Base-by-base conservation (phyloP, 2,888 invertebrate genomes). In the Athetis lepigone region DNA sequence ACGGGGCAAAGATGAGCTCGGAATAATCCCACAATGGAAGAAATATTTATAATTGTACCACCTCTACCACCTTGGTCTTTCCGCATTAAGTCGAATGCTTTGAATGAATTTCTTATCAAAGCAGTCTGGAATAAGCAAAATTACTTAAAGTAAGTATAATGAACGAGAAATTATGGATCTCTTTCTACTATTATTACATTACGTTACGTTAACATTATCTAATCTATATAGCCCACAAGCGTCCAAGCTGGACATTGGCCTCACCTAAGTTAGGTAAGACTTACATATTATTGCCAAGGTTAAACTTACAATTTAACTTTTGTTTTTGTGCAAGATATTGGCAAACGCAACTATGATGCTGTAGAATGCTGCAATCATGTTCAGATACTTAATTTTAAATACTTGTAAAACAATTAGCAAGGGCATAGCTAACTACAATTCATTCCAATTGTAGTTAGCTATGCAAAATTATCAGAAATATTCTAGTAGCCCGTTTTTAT, bases 11-110 rank as follows among this genome's bases (percentile, higher is more conserved):
- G n/a, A 0, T 80, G 52, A 0, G 77, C 59, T 76, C 89, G 88
- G 4, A 81, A 75, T 52, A 94, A 65, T 0, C 86, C 93, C 0
- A 89, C 89, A 29, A 92, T 87, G 0, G 94, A 94, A 0, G 94
- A 90, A 39, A 94, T 89, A 57, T 94, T 94, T 23, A 94, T 83
- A 19, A 94, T 88, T 0, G 92, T 90, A 0, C 94, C 94, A 0
- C 94, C 94, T 59, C 66, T 86, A 0, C 93, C 94, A 0, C 88
- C 88, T 11, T 84, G 82, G 49, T 92, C 93, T 65, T 86, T 87
- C 0, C 92, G 87, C 94, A 94, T 94, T 39, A 89, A 57, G 4
- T 91, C 85, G 42, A 86, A 90, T 0, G 94, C 93, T 79, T 87
- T 92, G 6, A 94, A 77, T 0, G 94, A 90, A 56, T 90, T 90